phyloP scores from a whole-genome alignment of 2,888 invertebrate genomes.

The Netelia melanura region DNA sequence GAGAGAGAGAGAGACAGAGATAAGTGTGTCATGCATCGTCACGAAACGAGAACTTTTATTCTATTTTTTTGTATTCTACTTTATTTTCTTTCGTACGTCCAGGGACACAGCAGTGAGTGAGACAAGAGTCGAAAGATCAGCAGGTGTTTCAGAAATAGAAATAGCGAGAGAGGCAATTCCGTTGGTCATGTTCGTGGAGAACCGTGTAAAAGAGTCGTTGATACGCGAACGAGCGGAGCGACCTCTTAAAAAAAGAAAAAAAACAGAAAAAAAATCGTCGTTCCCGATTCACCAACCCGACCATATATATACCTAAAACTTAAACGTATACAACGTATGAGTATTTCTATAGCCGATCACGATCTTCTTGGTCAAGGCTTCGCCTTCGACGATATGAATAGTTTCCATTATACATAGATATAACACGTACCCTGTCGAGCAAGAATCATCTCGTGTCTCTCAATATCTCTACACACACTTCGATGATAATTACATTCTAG shows the following conservation, averaged over 20 bases:
- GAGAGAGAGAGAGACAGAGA: not conserved
- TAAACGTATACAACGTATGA: not conserved
- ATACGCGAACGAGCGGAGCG: not conserved
- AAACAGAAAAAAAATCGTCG: constrained; percentile 51
- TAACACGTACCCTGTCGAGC: not conserved
- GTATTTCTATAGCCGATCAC: constrained; percentile 38
- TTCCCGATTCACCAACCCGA: constrained; percentile 41
- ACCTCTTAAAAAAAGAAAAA: constrained; percentile 37
- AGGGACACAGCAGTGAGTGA: constrained; percentile 1
- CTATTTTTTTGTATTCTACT: not conserved
- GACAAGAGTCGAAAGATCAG: constrained; percentile 34
- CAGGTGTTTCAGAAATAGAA: constrained; percentile 52
- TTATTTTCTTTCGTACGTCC: not conserved
- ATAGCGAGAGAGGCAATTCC: not conserved
- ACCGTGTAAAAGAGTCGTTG: not conserved
- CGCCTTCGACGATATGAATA: constrained; percentile 54
- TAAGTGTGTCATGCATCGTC: not conserved
- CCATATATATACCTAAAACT: not conserved
- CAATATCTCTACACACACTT: constrained; percentile 15
- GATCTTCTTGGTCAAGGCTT: constrained; percentile 64
- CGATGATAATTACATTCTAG: constrained; percentile 11
- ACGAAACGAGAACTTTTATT: not conserved
- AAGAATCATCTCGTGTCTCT: constrained; percentile 26
- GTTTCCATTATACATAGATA: constrained; percentile 18
- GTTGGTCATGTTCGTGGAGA: not conserved